Evolutionary conservation across 2,113 vertebrate genomes (phyloP).

Genomic region (Zeus faber): DNA sequence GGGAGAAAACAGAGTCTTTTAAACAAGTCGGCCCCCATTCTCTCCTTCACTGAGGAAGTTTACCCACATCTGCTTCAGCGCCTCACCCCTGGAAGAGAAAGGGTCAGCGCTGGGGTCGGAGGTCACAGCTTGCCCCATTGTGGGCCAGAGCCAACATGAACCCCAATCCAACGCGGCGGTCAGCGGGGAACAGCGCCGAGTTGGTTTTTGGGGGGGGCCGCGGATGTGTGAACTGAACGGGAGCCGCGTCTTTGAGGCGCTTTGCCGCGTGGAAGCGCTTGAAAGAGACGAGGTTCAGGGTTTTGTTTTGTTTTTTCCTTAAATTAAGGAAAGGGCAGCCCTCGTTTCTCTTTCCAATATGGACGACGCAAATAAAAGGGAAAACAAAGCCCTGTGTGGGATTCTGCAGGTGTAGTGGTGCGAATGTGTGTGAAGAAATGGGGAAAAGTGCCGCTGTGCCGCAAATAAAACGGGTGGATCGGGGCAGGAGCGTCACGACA

Average conservation of each 20-base stretch:
- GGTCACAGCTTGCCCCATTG: constrained; percentile 72
- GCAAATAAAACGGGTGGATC: constrained; percentile 62
- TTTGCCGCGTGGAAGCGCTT: constrained; percentile 51
- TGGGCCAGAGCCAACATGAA: constrained; percentile 71
- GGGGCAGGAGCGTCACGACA: constrained; percentile 69
- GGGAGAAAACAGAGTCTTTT: constrained; percentile 63
- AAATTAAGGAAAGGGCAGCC: constrained; percentile 70
- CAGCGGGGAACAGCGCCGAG: constrained; percentile 51
- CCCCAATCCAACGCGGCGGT: constrained; percentile 48
- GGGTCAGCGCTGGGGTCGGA: constrained; percentile 68
- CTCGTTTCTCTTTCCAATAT: constrained; percentile 65
- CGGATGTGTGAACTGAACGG: constrained; percentile 68
- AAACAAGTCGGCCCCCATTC: constrained; percentile 73
- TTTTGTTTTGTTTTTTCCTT: constrained; percentile 30
- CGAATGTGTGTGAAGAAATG: constrained; percentile 53
- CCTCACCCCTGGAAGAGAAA: constrained; percentile 71
- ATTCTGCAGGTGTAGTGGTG: constrained; percentile 72
- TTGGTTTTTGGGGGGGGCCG: constrained; percentile 66
- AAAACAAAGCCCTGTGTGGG: constrained; percentile 55
- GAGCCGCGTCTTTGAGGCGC: constrained; percentile 25
- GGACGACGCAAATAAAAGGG: constrained; percentile 43
- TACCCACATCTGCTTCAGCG: constrained; percentile 77
- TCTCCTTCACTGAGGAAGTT: constrained; percentile 69
- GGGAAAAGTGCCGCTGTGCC: constrained; percentile 31
- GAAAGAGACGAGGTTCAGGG: constrained; percentile 59